A percentile compares a stretch with the other conserved stretches of the same genome.
phyloP scores from a whole-genome alignment of 2,797 vertebrate genomes.

The Clarias platycephalus region DNA sequence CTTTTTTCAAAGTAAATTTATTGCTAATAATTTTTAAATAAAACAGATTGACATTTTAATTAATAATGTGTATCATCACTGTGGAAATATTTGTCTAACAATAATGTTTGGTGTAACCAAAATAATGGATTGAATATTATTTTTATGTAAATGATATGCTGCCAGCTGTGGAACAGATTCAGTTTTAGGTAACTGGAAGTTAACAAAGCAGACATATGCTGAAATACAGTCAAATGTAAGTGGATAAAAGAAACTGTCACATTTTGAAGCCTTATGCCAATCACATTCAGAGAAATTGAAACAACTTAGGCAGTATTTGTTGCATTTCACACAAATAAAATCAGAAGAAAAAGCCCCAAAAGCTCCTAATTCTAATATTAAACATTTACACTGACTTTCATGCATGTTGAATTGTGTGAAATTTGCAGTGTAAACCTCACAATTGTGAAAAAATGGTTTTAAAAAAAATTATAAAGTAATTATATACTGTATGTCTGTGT shows the following conservation, averaged over 20 bases:
- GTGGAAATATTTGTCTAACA: not conserved
- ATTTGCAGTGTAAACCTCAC: not conserved
- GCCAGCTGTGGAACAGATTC: not conserved
- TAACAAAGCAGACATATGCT: not conserved
- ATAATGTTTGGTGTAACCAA: not conserved
- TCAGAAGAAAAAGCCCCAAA: not conserved
- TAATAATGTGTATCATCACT: slow-evolving; percentile 6
- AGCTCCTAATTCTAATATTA: not conserved
- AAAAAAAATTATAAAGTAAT: not conserved
- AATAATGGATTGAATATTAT: not conserved
- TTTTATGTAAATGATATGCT: slow-evolving; percentile 6
- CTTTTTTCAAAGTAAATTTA: not conserved
- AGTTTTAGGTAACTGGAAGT: not conserved
- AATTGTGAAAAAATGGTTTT: not conserved
- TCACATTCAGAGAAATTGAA: not conserved
- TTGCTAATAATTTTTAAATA: slow-evolving; percentile 8
- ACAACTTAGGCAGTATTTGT: not conserved
- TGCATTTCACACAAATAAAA: not conserved
- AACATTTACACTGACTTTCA: not conserved
- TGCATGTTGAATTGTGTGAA: not conserved
- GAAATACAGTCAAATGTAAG: not conserved
- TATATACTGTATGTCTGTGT: not conserved
- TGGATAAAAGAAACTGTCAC: not conserved
- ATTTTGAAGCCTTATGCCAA: not conserved
- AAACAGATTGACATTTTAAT: slow-evolving; percentile 17